Evolutionary conservation across 2,888 invertebrate species (phyloP), one percentile per base, ranked within the genome.

Genomic region (Athrips mouffetella): DNA sequence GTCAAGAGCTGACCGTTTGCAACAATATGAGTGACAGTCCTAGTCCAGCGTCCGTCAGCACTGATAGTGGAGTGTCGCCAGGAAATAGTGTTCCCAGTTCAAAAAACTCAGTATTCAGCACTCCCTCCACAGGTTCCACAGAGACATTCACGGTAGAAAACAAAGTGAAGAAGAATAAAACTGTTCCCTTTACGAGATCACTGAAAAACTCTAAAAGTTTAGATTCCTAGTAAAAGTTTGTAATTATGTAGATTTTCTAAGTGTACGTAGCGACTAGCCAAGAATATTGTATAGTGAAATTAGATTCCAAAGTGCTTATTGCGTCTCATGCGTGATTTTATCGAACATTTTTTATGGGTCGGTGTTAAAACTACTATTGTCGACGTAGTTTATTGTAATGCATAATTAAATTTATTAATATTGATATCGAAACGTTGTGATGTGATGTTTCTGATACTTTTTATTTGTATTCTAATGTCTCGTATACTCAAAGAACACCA

Each of bases 241-340:
- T 86, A 85, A 86, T 82, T 84, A 85, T 83, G 85, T 88, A 88
- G 86, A 86, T 88, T 87, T 87, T 87, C 80, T 87, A 87, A 84
- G 71, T 87, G 86, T 87, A 82, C 63, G 76, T 84, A 84, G 83
- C 52, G 57, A 73, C 70, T 76, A 76, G 77, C 68, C 67, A 58
- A 66, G 62, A 50, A 54, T 57, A 63, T 71, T 78, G 61, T 66
- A 52, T 76, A 79, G 76, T 75, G 67, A 76, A 70, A 67, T 76
- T 85, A 85, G 82, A 80, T 80, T 83, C 79, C 73, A 78, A 77
- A 78, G 75, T 76, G 85, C 83, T 86, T 86, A 79, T 37, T 37
- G 18, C 37, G 37, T 74, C 64, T 63, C 67, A 58, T 60, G 71
- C 73, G 75, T 77, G 74, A 72, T 69, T 70, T 62, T 63, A 65